Evolutionary conservation across 2,797 vertebrate genomes (phyloP), one percentile per base, ranked within the genome.

Genomic region (Eupleurogrammus muticus): DNA sequence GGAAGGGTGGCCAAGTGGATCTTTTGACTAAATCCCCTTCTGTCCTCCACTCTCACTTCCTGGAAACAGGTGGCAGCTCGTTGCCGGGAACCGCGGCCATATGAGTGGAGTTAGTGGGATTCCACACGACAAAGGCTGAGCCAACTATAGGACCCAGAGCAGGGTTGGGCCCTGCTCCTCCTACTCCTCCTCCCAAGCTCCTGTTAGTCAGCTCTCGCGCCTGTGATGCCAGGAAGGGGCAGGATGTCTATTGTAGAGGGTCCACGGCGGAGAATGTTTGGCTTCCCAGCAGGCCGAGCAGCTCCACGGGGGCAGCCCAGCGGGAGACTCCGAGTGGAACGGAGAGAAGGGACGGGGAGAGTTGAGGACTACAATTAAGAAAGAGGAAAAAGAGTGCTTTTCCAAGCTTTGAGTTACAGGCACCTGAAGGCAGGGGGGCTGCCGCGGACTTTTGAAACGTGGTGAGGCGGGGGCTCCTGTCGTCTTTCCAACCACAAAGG

Each of bases 241-340:
- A 85, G 89, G 90, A 89, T 88, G 87, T 91, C 89, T 83, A 80
- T 87, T 92, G 86, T 89, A 51, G 74, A 64, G 82, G 75, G 76
- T 66, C 53, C 81, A 67, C 75, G 80, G 82, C 32, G 7, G 81
- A 77, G 84, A 88, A 86, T 92, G 89, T 92, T 92, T 92, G 90
- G 86, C 89, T 83, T 89, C 89, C 84, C 90, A 86, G 88, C 88
- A 81, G 89, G 92, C 75, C 77, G 19, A 74, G 82, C 76, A 75
- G 79, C 85, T 77, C 83, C 72, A 84, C 50, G n/a, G 87, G 81
- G 60, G 84, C 67, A 59, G 49, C 67, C 65, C 82, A 46, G 81
- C 53, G 5, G 83, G 88, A 49, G 49, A 35, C n/a, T 38, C 23
- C 10, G 53, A 53, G 57, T n/a, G 68, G 72, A 73, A 61, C 46